These are phyloP conservation scores for Ataeniobius toweri DNA, from an alignment of 2,797 vertebrate genomes.

Conservation along the genomic window DNA sequence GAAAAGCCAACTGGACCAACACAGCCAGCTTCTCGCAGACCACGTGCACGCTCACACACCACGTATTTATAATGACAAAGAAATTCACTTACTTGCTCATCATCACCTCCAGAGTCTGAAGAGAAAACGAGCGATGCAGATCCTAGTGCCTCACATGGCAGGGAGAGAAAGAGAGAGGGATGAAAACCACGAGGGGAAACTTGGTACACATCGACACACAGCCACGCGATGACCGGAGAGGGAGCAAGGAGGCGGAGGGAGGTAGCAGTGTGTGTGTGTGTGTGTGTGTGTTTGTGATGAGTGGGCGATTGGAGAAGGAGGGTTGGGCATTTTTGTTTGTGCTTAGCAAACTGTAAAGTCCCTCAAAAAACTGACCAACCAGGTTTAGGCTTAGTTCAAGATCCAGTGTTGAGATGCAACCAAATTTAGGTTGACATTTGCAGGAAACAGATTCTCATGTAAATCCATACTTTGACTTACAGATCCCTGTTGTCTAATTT, in stretches of 20 bases:
- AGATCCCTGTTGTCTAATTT: neutral
- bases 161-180: slow-evolving; percentile 26
- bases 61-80: neutral
- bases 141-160: slow-evolving; percentile 53
- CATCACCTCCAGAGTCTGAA: slow-evolving; percentile 49
- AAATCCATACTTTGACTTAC: neutral
- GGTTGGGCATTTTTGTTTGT: slow-evolving; percentile 64
- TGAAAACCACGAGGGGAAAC: slow-evolving; percentile 53
- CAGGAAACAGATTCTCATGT: neutral
- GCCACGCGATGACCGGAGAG: slow-evolving; percentile 61
- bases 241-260: slow-evolving; percentile 52
- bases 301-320: slow-evolving; percentile 8
- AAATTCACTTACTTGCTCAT: slow-evolving; percentile 55
- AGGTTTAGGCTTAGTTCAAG: neutral
- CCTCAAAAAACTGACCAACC: slow-evolving; percentile 21
- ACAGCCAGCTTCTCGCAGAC: slow-evolving; percentile 10
- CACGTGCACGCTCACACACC: neutral
- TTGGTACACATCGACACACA: slow-evolving; percentile 66
- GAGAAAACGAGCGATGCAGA: slow-evolving; percentile 17
- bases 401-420: neutral
- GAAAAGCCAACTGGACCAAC: slow-evolving; percentile 27
- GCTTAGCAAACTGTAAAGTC: slow-evolving; percentile 74
- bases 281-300: slow-evolving; percentile 9
- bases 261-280: slow-evolving; percentile 25
- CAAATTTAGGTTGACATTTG: neutral